Evolutionary conservation across 2,888 invertebrate genomes (phyloP).

Genomic region (Cephus pulcher): DNA sequence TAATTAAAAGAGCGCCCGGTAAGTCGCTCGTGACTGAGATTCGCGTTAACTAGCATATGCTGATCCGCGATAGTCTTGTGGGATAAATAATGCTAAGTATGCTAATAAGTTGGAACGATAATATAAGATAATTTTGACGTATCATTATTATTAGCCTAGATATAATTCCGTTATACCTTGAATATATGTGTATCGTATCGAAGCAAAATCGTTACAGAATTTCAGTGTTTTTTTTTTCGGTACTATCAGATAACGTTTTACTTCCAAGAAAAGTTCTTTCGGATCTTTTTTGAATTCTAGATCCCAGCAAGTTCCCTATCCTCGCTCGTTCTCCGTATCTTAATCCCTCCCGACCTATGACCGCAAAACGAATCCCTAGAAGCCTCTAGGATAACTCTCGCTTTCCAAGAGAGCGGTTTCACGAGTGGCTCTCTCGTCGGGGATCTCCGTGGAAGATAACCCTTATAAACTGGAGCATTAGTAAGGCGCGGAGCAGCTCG

Average conservation of each 20-base stretch:
- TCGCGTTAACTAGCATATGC: neutral
- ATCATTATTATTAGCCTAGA: neutral
- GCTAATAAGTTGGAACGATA: neutral
- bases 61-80: neutral
- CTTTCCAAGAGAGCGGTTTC: slow-evolving; percentile 8
- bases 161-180: neutral
- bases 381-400: slow-evolving; percentile 9
- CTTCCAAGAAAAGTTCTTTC: neutral
- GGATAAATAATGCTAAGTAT: neutral
- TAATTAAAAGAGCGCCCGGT: slow-evolving; percentile 53
- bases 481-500: slow-evolving; percentile 52
- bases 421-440: slow-evolving; percentile 10
- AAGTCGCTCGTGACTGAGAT: neutral
- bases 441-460: slow-evolving; percentile 43
- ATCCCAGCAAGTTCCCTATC: neutral
- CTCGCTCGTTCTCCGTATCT: neutral
- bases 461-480: slow-evolving; percentile 65
- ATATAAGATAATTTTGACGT: neutral
- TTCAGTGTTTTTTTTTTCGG: neutral
- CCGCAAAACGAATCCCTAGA: slow-evolving; percentile 42
- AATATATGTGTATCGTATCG: neutral
- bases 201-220: neutral
- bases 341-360: slow-evolving; percentile 22
- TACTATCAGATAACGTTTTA: neutral
- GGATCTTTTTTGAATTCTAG: neutral